phyloP scores from a whole-genome alignment of 2,797 vertebrate genomes.

The Tamandua tetradactyla region DNA sequence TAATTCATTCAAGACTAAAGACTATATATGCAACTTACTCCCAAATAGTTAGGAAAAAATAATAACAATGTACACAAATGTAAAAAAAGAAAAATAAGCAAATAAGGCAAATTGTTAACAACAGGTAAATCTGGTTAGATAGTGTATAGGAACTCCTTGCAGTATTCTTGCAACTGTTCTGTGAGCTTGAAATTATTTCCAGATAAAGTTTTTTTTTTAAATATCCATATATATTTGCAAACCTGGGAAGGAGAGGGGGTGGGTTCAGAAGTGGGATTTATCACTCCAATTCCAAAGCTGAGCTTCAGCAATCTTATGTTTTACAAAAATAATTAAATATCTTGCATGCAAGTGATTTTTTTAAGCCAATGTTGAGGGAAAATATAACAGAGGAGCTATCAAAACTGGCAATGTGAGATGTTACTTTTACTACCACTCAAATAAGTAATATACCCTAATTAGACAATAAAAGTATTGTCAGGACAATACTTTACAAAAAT shows the following conservation, averaged over 20 bases:
- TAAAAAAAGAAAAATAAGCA: background rate
- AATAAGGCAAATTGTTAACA: constrained; percentile 12
- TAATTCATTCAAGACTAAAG: background rate
- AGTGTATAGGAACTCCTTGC: background rate
- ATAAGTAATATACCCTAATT: background rate
- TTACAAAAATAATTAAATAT: background rate
- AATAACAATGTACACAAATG: background rate
- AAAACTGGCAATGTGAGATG: background rate
- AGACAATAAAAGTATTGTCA: background rate
- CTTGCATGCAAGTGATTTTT: background rate
- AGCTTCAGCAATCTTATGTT: background rate
- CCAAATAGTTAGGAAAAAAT: background rate
- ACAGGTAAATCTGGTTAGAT: background rate
- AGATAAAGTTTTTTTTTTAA: background rate
- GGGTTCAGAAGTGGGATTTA: background rate
- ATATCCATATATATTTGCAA: background rate
- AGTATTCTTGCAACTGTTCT: background rate
- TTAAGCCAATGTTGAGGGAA: background rate
- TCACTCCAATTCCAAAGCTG: background rate
- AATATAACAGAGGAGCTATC: background rate
- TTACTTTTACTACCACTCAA: background rate
- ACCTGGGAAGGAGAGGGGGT: background rate
- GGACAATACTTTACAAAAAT: background rate
- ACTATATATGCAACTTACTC: background rate
- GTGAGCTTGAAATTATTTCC: constrained; percentile 2